Evolutionary conservation across 2,888 invertebrate genomes (phyloP).

Genomic region (Crioceris asparagi): DNA sequence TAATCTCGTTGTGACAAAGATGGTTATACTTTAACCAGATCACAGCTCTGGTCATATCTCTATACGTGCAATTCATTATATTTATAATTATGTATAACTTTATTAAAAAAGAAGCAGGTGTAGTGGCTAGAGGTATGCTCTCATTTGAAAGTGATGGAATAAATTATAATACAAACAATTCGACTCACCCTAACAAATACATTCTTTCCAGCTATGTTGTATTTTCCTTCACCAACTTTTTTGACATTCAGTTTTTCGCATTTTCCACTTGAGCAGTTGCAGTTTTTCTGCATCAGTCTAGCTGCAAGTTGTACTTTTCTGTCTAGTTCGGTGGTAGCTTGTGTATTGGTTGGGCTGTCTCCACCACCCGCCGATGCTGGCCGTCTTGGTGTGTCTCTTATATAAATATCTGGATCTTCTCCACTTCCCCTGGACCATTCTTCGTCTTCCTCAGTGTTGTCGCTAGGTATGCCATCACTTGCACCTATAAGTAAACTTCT

Average conservation of each 20-base stretch:
- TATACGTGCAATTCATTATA: too few species aligned
- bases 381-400: slow-evolving; percentile 34
- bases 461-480: slow-evolving; percentile 49
- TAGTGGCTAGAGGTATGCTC: too few species aligned
- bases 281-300: slow-evolving; percentile 61
- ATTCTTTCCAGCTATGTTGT: slow-evolving; percentile 75
- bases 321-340: slow-evolving; percentile 58
- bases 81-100: too few species aligned
- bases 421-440: slow-evolving; percentile 60
- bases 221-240: slow-evolving; percentile 77
- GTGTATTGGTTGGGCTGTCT: slow-evolving; percentile 19
- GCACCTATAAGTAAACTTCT: slow-evolving; percentile 36
- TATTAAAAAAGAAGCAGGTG: too few species aligned
- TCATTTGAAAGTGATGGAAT: too few species aligned
- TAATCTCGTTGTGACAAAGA: too few species aligned
- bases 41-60: too few species aligned
- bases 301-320: slow-evolving; percentile 61
- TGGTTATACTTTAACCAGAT: too few species aligned
- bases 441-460: slow-evolving; percentile 60
- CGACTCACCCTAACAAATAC: slow-evolving; percentile 74
- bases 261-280: slow-evolving; percentile 59
- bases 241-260: slow-evolving; percentile 65
- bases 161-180: too few species aligned
- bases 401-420: slow-evolving; percentile 52
- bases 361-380: slow-evolving; percentile 15